Conservation (phyloP, 2,113 vertebrate species). For the Tragelaphus strepsiceros region DNA sequence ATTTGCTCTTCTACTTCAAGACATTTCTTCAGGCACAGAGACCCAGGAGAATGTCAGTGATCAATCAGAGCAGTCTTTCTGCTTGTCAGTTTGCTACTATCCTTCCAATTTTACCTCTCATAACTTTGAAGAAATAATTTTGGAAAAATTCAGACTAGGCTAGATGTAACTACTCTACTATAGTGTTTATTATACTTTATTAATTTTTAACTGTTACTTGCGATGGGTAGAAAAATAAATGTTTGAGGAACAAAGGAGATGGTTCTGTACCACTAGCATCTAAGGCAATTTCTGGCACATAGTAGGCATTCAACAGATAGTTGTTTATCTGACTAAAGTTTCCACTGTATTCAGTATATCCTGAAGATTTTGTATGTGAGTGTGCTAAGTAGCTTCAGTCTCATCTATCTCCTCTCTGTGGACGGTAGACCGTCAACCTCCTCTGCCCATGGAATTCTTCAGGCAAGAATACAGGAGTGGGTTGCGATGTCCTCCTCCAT, state of each 20-base stretch:
- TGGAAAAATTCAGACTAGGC: not conserved
- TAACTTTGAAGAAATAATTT: not conserved
- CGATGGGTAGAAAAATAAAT: not conserved
- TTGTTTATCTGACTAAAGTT: not conserved
- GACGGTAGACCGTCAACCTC: accelerated
- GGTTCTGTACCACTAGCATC: not conserved
- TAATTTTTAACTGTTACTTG: not conserved
- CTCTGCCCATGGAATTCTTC: not conserved
- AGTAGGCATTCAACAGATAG: not conserved
- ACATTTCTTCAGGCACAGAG: not conserved
- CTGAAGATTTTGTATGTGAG: not conserved
- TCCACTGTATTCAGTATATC: not conserved
- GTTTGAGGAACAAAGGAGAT: not conserved
- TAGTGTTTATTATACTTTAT: not conserved
- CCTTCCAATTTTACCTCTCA: not conserved
- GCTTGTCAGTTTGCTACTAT: not conserved
- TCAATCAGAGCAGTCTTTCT: not conserved
- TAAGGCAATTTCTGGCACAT: not conserved
- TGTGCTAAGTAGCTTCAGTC: not conserved
- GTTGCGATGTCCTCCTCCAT: not conserved
- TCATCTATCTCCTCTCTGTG: too few species aligned
- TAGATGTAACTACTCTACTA: not conserved
- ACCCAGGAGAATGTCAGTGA: not conserved
- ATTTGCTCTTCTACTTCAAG: not conserved
- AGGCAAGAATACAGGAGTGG: not conserved